Base-by-base conservation (phyloP, 2,888 invertebrate species). In the Gryllus longicercus region DNA sequence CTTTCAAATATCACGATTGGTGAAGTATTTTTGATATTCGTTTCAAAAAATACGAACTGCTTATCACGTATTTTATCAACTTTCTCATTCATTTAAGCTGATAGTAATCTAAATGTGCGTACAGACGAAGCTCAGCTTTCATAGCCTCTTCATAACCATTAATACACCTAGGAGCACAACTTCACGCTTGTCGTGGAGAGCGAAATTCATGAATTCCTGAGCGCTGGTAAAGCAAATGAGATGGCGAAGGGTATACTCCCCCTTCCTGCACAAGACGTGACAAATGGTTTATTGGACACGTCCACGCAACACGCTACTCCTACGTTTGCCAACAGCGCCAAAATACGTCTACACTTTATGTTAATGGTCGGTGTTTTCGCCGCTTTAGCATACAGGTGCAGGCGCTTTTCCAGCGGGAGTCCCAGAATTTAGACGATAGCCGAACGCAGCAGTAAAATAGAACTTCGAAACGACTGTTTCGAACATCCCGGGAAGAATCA, bases 361-460 rank as follows among this genome's bases (percentile, higher is more conserved):
- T n/a, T 18, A 63, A 63, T 63, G 63, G 4, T 4, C n/a, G n/a
- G 63, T 63, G n/a, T 63, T 38, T 63, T 63, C 63, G 63, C n/a
- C 63, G 63, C 63, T 14, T 63, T 63, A 63, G 63, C 63, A 63
- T 14, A 63, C 63, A 63, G 63, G 63, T 63, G 63, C 63, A 63
- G n/a, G 12, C 38, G 38, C 38, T 38, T 38, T 38, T 38, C 38
- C 38, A 63, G 16, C 16, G 16, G 63, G n/a, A 18, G n/a, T n/a
- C 63, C 63, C 63, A 63, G n/a, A 63, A 63, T 63, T 63, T 63
- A 63, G 63, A 63, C 14, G n/a, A 63, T 63, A 18, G 16, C 63
- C 4, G 63, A 63, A 63, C 63, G 63, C 3, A 63, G 63, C 38
- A 38, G 38, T 38, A 38, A 63, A 63, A 63, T 63, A 63, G n/a